These are phyloP conservation scores for Dufourea novaeangliae DNA, from an alignment of 1,140 invertebrate genomes.

Conservation along the genomic window DNA sequence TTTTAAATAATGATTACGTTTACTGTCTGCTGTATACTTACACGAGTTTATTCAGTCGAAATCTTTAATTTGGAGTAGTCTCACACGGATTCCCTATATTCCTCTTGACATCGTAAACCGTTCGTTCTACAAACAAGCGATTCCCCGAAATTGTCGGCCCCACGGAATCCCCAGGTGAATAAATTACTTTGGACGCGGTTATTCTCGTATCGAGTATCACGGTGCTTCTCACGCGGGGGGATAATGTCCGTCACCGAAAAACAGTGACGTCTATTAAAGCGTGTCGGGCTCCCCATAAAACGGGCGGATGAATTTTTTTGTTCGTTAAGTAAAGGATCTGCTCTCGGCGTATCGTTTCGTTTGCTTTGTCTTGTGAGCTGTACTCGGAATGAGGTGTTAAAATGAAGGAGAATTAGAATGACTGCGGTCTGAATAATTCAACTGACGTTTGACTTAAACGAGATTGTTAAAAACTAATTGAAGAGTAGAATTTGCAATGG, in stretches of 20 bases:
- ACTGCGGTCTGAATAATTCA: background rate
- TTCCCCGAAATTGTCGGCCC: conserved; percentile 9
- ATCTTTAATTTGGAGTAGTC: conserved; percentile 19
- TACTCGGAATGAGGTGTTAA: no score
- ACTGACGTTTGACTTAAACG: background rate
- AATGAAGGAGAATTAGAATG: background rate
- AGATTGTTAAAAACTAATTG: no score
- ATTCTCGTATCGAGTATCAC: conserved; percentile 19
- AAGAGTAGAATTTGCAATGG: background rate
- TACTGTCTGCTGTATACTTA: background rate
- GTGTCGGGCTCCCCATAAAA: background rate
- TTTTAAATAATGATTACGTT: background rate
- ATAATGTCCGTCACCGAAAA: conserved; percentile 1
- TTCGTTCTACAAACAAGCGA: conserved; percentile 10
- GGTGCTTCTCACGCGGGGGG: conserved; percentile 1
- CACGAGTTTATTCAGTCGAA: background rate
- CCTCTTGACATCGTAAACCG: conserved; percentile 19
- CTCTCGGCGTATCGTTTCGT: background rate
- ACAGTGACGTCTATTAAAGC: conserved; percentile 27
- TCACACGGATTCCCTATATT: conserved; percentile 27
- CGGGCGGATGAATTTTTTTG: background rate
- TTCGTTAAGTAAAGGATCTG: background rate
- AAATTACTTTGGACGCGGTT: conserved; percentile 19
- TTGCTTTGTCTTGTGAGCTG: background rate
- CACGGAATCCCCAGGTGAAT: conserved; percentile 17